Conservation (phyloP, 2,888 invertebrate genomes). For the Physocephala rufipes region DNA sequence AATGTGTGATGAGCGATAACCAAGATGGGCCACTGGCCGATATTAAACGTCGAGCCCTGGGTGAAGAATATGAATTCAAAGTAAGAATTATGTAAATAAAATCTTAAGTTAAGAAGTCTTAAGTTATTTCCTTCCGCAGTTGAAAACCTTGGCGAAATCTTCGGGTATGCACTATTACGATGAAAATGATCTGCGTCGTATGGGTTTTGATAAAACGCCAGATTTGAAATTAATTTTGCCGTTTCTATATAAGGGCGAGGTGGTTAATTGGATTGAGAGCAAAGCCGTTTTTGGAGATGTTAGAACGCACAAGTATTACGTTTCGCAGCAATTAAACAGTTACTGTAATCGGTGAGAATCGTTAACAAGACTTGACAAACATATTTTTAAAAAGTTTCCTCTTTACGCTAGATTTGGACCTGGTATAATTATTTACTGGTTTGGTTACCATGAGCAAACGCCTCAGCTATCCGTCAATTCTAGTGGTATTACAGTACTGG, state of each 20-base stretch:
- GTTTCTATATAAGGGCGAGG: slow-evolving; percentile 82
- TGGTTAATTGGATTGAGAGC: slow-evolving; percentile 96
- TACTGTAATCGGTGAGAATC: slow-evolving; percentile 84
- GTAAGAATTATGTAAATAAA: slow-evolving; percentile 63
- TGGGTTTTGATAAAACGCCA: slow-evolving; percentile 95
- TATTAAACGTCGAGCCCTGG: slow-evolving; percentile 79
- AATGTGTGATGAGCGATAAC: slow-evolving; percentile 84
- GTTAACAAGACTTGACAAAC: neutral
- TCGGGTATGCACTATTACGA: slow-evolving; percentile 74
- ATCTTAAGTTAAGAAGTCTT: neutral
- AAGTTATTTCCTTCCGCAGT: slow-evolving; percentile 39
- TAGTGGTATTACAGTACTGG: slow-evolving; percentile 69
- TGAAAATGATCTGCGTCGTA: slow-evolving; percentile 80
- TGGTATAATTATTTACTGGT: slow-evolving; percentile 95
- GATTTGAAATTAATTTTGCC: slow-evolving; percentile 92
- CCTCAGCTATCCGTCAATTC: slow-evolving; percentile 70
- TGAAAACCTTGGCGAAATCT: slow-evolving; percentile 63
- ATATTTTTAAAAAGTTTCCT: neutral
- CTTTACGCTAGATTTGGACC: slow-evolving; percentile 78
- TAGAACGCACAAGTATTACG: slow-evolving; percentile 80
- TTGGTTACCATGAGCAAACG: slow-evolving; percentile 80
- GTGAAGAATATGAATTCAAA: slow-evolving; percentile 85
- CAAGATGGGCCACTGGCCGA: slow-evolving; percentile 85
- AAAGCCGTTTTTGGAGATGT: slow-evolving; percentile 94
- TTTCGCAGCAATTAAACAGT: slow-evolving; percentile 84